Evolutionary conservation across 2,888 invertebrate genomes (phyloP).

Genomic region (Vandiemenella viatica): DNA sequence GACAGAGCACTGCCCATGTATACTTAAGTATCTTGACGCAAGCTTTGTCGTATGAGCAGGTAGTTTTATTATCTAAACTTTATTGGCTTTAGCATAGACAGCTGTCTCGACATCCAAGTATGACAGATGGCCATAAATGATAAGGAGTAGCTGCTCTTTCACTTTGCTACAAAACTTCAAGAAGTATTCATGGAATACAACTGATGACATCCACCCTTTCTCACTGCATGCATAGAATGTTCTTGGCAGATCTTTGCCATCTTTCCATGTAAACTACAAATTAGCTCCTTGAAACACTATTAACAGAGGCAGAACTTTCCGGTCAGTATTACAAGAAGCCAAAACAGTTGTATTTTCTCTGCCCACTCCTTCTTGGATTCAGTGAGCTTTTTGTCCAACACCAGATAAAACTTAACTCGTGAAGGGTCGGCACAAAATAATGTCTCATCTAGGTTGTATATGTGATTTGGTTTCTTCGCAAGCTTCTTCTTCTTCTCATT

Average conservation of each 20-base stretch:
- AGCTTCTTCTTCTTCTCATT: too few species aligned
- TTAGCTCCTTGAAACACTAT: background rate
- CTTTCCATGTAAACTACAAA: too few species aligned
- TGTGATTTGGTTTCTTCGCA: too few species aligned
- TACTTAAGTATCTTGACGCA: too few species aligned
- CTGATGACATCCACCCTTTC: conserved; percentile 4
- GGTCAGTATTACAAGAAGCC: background rate
- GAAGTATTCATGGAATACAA: conserved; percentile 6
- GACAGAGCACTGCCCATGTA: too few species aligned
- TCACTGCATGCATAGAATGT: conserved; percentile 3
- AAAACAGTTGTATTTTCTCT: background rate
- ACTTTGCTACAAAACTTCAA: conserved; percentile 3
- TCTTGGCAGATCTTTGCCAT: background rate
- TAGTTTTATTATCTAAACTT: conserved; percentile 13
- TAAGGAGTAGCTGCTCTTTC: conserved; percentile 8
- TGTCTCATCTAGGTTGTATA: too few species aligned
- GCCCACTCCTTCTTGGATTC: background rate
- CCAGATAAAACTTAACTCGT: too few species aligned
- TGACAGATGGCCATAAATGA: conserved; percentile 14
- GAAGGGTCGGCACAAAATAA: too few species aligned
- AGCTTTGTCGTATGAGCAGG: conserved; percentile 11
- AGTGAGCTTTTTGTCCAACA: background rate
- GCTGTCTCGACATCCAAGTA: conserved; percentile 6
- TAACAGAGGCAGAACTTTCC: background rate
- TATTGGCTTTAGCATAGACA: conserved; percentile 4